These are phyloP conservation scores for Cichladusa arquata DNA, from an alignment of 2,113 vertebrate species.

Conservation along the genomic window DNA sequence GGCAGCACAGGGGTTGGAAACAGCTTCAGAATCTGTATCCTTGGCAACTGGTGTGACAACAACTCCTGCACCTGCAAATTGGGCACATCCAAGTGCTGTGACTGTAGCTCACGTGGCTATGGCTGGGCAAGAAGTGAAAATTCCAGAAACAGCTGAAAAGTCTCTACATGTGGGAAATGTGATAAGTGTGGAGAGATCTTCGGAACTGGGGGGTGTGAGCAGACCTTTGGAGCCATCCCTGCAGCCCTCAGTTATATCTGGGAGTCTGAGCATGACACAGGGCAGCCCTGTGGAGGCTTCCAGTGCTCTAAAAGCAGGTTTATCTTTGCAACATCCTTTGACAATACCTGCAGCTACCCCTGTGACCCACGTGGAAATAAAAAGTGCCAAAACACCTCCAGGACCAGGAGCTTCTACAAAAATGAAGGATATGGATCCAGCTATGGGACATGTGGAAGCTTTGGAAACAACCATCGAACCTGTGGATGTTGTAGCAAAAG, in stretches of 20 bases:
- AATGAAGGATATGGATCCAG: neutral
- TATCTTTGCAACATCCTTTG: neutral
- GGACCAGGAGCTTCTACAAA: neutral
- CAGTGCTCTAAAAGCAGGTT: neutral
- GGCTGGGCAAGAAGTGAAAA: conserved; percentile 4
- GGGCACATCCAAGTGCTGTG: conserved; percentile 13
- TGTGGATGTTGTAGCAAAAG: neutral
- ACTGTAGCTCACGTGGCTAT: neutral
- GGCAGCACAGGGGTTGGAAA: neutral
- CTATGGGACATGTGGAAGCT: neutral
- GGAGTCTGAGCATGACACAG: neutral
- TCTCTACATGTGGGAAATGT: neutral
- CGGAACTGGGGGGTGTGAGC: neutral
- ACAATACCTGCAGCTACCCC: neutral
- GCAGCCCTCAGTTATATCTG: neutral
- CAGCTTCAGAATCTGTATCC: neutral
- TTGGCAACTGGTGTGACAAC: neutral
- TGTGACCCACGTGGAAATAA: neutral
- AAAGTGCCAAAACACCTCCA: neutral
- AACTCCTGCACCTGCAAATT: neutral
- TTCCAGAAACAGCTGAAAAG: conserved; percentile 18
- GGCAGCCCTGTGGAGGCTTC: neutral
- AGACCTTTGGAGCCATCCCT: neutral
- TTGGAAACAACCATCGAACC: neutral
- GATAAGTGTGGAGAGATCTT: neutral